These are phyloP conservation scores for Syrrhaptes paradoxus DNA, from an alignment of 2,113 vertebrate genomes.

Conservation along the genomic window DNA sequence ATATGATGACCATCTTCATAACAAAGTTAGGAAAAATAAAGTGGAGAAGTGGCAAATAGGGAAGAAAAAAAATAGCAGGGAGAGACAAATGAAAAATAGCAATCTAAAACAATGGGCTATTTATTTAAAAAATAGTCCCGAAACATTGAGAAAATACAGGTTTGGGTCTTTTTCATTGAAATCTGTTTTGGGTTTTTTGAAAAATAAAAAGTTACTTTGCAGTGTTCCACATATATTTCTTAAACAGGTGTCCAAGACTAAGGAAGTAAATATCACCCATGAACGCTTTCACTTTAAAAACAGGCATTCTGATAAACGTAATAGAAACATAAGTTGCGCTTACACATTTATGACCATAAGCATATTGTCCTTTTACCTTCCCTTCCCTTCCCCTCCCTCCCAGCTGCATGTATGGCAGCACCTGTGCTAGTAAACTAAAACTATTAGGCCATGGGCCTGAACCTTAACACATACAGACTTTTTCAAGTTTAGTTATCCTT, in stretches of 20 bases:
- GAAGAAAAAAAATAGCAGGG: neutral
- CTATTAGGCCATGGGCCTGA: neutral
- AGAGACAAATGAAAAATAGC: neutral
- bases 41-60: neutral
- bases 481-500: neutral
- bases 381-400: neutral
- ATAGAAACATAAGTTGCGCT: neutral
- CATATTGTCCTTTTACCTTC: neutral
- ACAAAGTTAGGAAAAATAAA: neutral
- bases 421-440: neutral
- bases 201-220: neutral
- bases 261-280: neutral
- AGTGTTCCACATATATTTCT: neutral
- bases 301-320: neutral
- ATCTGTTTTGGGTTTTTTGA: neutral
- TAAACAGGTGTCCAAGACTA: neutral
- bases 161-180: neutral
- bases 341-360: neutral
- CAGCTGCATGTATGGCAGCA: neutral
- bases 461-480: neutral
- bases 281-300: neutral
- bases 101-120: neutral
- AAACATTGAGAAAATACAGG: neutral
- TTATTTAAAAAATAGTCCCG: neutral
- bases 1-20: neutral